Conservation (phyloP, 2,113 vertebrate genomes). For the Cisticola juncidis region DNA sequence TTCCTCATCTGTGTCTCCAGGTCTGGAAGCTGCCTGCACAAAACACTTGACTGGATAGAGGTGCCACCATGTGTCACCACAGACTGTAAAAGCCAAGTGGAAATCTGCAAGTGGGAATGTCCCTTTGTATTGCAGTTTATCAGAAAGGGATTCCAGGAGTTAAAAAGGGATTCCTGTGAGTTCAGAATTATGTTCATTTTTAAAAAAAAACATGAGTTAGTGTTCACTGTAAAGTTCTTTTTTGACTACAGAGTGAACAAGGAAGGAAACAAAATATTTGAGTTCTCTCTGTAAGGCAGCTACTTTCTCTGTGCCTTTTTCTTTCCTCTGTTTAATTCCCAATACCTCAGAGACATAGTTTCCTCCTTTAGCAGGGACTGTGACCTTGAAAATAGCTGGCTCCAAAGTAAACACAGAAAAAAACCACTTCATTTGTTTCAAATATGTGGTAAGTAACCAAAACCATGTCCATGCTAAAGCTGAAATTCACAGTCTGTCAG, state of each 20-base stretch:
- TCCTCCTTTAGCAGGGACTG: conserved; percentile 36
- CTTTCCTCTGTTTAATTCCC: conserved; percentile 48
- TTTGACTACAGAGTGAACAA: neutral
- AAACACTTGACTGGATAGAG: neutral
- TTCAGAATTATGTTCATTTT: neutral
- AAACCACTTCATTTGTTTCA: conserved; percentile 6
- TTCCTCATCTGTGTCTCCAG: neutral
- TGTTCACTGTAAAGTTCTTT: neutral
- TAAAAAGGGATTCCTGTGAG: neutral
- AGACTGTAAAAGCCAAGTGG: neutral
- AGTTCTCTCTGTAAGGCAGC: neutral
- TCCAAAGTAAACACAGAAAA: conserved; percentile 53
- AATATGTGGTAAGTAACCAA: neutral
- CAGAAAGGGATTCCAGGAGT: neutral
- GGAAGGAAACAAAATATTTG: conserved; percentile 23
- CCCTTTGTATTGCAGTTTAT: neutral
- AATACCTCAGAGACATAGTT: conserved; percentile 35
- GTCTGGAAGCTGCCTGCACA: neutral
- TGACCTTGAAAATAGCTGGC: conserved; percentile 57
- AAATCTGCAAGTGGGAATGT: neutral
- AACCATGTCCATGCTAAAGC: neutral
- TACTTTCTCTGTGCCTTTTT: conserved; percentile 45
- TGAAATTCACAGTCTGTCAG: neutral
- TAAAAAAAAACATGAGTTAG: neutral
- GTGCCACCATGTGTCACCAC: neutral